phyloP scores from a whole-genome alignment of 1,140 invertebrate species.

The Episyrphus balteatus region DNA sequence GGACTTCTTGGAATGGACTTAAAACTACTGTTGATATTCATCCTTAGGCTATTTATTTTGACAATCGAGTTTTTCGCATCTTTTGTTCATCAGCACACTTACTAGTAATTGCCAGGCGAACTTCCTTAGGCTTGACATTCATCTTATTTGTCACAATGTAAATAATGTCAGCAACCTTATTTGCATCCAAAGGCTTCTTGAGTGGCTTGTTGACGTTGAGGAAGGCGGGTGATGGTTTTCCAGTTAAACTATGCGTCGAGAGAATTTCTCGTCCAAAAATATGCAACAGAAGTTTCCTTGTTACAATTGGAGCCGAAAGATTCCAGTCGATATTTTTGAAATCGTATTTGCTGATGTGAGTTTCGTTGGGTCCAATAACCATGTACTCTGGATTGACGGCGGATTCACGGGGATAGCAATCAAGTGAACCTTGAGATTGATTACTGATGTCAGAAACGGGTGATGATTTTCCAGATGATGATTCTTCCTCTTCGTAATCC shows the following conservation, averaged over 20 bases:
- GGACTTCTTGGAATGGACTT: too few relatives aligned
- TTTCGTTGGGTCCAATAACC: slow-evolving; percentile 28
- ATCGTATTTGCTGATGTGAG: slow-evolving; percentile 14
- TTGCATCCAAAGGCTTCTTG: slow-evolving; percentile 28
- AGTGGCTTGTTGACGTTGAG: slow-evolving; percentile 20
- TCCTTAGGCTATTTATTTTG: too few relatives aligned
- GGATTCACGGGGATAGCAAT: too few relatives aligned
- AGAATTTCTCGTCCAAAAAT: slow-evolving; percentile 29
- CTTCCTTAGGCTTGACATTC: slow-evolving; percentile 24
- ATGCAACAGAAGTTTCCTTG: slow-evolving; percentile 31
- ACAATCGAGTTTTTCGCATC: slow-evolving; percentile 25
- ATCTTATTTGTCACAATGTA: slow-evolving; percentile 26
- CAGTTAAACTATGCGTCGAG: slow-evolving; percentile 34
- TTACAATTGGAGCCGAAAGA: slow-evolving; percentile 25
- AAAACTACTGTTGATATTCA: too few relatives aligned
- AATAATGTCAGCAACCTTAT: slow-evolving; percentile 33
- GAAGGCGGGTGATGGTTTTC: slow-evolving; percentile 36
- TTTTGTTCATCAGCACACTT: slow-evolving; percentile 50
- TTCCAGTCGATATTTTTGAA: slow-evolving; percentile 29
- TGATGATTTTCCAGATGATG: too few relatives aligned
- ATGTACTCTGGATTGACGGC: too few relatives aligned
- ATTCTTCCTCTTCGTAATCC: too few relatives aligned
- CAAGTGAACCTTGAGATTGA: too few relatives aligned
- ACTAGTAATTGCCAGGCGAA: slow-evolving; percentile 41
- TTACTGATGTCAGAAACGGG: too few relatives aligned